Evolutionary conservation across 2,797 vertebrate genomes (phyloP).

Genomic region (Cygnus olor): DNA sequence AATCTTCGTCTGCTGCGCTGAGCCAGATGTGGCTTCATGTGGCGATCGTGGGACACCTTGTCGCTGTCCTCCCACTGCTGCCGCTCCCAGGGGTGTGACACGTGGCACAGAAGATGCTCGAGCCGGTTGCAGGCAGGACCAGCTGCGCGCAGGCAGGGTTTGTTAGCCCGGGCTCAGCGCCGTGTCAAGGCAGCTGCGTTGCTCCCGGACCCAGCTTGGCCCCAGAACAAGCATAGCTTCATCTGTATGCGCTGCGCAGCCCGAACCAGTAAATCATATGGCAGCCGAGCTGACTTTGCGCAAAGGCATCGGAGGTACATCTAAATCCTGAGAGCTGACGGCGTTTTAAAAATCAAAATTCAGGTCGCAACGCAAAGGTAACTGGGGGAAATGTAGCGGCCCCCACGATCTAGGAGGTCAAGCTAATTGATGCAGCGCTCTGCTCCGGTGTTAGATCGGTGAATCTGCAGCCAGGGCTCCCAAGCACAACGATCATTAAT

Average conservation of each 20-base stretch:
- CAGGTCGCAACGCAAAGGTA: not conserved
- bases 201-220: not conserved
- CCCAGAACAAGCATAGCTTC: not conserved
- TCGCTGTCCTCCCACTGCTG: not conserved
- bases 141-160: not conserved
- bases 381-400: not conserved
- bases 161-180: not conserved
- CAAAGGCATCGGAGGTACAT: not conserved
- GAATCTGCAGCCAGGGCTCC: constrained; percentile 4
- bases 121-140: not conserved
- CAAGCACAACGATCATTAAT: not conserved
- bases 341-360: constrained; percentile 21
- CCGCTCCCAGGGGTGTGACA: not conserved
- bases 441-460: not conserved
- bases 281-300: constrained; percentile 19
- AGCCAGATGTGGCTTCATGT: not conserved
- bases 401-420: not conserved
- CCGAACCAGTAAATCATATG: not conserved
- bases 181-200: not conserved
- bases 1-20: not conserved
- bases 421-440: not conserved
- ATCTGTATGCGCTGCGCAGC: not conserved
- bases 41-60: not conserved
- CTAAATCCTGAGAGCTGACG: not conserved
- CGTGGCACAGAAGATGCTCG: not conserved